Percentiles rank a stretch among this genome's conserved stretches.
Evolutionary conservation across 2,888 invertebrate genomes (phyloP).

Genomic region (Tipula confusa): DNA sequence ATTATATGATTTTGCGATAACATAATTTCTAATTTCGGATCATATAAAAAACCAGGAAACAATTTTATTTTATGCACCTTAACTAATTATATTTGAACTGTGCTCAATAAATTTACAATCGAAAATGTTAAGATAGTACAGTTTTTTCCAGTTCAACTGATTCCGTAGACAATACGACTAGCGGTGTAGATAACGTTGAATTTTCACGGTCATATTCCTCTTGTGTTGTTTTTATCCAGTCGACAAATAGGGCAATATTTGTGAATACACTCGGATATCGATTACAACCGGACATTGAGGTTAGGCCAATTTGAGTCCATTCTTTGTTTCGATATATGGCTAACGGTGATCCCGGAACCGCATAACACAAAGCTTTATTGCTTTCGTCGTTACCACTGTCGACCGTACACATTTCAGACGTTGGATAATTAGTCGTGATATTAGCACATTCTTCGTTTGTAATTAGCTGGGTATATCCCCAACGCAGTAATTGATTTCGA

Average conservation of each 20-base stretch:
- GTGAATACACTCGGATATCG: background rate
- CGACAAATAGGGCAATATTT: background rate
- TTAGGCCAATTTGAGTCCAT: slow-evolving; percentile 1
- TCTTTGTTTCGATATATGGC: background rate
- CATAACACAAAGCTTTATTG: background rate
- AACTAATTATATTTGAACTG: background rate
- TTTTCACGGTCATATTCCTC: background rate
- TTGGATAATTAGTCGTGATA: background rate
- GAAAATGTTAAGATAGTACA: background rate
- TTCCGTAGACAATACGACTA: background rate
- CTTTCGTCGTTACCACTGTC: background rate
- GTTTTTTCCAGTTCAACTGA: background rate
- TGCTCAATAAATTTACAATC: background rate
- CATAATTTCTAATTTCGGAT: background rate
- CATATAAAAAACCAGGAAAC: background rate
- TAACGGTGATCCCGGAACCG: background rate
- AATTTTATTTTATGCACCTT: background rate
- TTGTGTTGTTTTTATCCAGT: slow-evolving; percentile 31
- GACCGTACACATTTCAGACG: background rate
- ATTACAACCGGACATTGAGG: background rate
- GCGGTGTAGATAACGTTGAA: background rate
- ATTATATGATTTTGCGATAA: background rate
- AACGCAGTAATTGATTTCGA: background rate
- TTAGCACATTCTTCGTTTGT: slow-evolving; percentile 27
- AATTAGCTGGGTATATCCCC: background rate